These are phyloP conservation scores for Australoheros facetus DNA, from an alignment of 2,797 vertebrate species.

Conservation along the genomic window DNA sequence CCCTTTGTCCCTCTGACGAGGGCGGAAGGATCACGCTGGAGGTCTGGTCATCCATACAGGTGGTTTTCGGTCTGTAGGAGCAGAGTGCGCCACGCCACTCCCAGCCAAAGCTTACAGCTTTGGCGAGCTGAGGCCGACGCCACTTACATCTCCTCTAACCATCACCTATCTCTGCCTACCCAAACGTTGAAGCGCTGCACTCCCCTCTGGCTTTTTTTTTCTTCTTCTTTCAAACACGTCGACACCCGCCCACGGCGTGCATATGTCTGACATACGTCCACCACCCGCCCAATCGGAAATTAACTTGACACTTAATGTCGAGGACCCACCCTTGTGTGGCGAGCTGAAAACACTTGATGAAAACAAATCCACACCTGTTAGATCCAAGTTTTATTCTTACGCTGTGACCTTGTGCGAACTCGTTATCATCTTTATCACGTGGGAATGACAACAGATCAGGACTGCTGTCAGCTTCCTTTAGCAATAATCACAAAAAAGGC, in stretches of 20 bases:
- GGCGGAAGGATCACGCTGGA: slow-evolving; percentile 84
- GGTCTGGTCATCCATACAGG: slow-evolving; percentile 89
- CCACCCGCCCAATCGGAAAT: slow-evolving; percentile 66
- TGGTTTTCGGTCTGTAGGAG: slow-evolving; percentile 62
- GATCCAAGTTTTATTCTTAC: slow-evolving; percentile 5
- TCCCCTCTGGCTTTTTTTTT: slow-evolving; percentile 37
- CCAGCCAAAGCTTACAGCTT: slow-evolving; percentile 70
- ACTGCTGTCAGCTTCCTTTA: neutral
- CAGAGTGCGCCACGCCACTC: slow-evolving; percentile 79
- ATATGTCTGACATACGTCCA: slow-evolving; percentile 78
- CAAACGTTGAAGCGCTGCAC: slow-evolving; percentile 62
- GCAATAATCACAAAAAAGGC: neutral
- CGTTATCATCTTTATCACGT: neutral
- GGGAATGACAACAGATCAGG: neutral
- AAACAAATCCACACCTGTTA: slow-evolving; percentile 40
- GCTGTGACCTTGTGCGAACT: neutral
- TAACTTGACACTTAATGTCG: slow-evolving; percentile 55
- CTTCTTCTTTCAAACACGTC: slow-evolving; percentile 57
- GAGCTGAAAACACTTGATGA: slow-evolving; percentile 29
- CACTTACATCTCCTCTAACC: slow-evolving; percentile 59
- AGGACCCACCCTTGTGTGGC: slow-evolving; percentile 17
- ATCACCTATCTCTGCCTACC: slow-evolving; percentile 54
- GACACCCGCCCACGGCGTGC: slow-evolving; percentile 78
- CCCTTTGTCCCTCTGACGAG: slow-evolving; percentile 73
- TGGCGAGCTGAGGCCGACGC: slow-evolving; percentile 69